Percentiles rank a stretch among this genome's conserved stretches.
Evolutionary conservation across 1,140 invertebrate genomes (phyloP).

Genomic region (Drosophila punjabiensis): DNA sequence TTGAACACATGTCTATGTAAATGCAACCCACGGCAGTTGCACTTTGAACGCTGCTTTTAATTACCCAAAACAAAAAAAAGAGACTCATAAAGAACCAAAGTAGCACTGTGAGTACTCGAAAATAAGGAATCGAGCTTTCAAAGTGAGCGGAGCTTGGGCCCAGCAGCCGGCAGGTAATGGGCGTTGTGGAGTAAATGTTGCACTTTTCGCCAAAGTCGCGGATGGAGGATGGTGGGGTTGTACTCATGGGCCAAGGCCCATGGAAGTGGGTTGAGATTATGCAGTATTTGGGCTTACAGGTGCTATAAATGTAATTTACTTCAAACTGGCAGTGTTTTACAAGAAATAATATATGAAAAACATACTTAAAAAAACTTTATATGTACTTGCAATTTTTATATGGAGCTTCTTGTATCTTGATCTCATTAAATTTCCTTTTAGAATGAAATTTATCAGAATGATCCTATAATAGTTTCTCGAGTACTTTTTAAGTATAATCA

Average conservation of each 20-base stretch:
- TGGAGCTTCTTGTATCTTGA: background rate
- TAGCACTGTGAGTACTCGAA: conserved; percentile 30
- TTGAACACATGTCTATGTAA: conserved; percentile 71
- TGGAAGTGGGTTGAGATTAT: background rate
- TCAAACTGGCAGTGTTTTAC: background rate
- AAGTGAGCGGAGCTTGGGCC: conserved; percentile 59
- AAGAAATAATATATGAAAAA: background rate
- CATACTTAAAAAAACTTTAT: no score
- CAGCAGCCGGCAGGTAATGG: conserved; percentile 24
- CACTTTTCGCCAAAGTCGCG: conserved; percentile 3
- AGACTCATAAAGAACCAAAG: conserved; percentile 57
- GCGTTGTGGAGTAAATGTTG: conserved; percentile 13
- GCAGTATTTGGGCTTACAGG: background rate
- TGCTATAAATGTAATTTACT: background rate
- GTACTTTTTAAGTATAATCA: no score
- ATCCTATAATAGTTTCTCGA: no score
- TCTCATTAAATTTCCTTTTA: no score
- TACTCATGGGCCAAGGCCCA: background rate
- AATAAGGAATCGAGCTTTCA: conserved; percentile 47
- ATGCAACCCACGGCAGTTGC: conserved; percentile 73
- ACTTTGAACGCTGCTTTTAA: conserved; percentile 80
- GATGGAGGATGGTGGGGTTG: conserved; percentile 18
- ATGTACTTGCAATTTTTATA: no score
- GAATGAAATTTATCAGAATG: no score
- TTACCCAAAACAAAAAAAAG: conserved; percentile 63